Base-by-base conservation (phyloP, 2,888 invertebrate species). In the Calameuta filiformis region DNA sequence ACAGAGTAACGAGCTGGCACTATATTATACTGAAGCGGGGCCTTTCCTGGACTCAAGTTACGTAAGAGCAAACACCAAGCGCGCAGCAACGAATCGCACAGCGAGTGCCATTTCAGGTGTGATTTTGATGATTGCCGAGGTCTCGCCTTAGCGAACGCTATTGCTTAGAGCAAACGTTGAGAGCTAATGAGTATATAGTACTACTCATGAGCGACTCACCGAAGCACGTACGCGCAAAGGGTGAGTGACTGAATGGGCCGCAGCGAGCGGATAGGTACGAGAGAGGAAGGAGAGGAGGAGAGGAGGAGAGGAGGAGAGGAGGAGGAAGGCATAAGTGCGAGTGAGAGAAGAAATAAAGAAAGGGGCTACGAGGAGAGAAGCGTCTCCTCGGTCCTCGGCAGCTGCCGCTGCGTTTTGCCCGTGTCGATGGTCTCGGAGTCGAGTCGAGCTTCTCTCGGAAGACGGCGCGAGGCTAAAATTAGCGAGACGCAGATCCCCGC, bases 401-500 rank as follows among this genome's bases (percentile, higher is more conserved):
- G 80, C 80, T 77, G 40, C 40, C 15, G 40, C 40, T 40, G 40
- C 40, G 40, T 15, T 40, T 40, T 15, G 40, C 40, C 77, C 75
- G 76, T 68, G 69, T 40, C 73, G 82, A 40, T 15, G 40, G 40
- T 40, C 40, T 40, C 40, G 40, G 40, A 40, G 15, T 15, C n/a
- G 69, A 69, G 69, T 31, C 69, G 33, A 12, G 69, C 69, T 30
- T 69, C 69, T 69, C 69, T 69, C 30, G 76, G 81, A 86, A 85
- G 84, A 85, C 82, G 83, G 69, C 69, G 69, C 15, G 30, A 69
- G 84, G 88, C 88, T 88, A 88, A 88, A 88, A 88, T 88, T 88
- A 88, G 88, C 88, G 82, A 82, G 80, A 77, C 74, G 74, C 37
- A 82, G 83, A 84, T 83, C 84, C 85, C 84, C 85, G 84, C 84